Conservation (phyloP, 2,888 invertebrate species). For the Dusona sp. region DNA sequence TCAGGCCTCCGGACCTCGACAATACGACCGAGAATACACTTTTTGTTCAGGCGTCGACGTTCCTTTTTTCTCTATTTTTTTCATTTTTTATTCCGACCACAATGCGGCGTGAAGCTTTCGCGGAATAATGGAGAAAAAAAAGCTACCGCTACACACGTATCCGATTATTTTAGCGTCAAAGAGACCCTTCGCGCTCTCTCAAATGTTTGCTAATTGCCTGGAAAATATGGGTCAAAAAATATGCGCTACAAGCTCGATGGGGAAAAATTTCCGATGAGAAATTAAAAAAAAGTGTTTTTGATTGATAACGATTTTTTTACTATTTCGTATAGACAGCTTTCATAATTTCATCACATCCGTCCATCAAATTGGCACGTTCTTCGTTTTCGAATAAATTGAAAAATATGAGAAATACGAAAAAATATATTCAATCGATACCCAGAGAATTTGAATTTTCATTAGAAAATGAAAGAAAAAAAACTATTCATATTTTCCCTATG, state of each 20-base stretch:
- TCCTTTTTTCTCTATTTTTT: slow-evolving; percentile 22
- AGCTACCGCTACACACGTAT: slow-evolving; percentile 3
- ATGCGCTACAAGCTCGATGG: background rate
- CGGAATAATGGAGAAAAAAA: background rate
- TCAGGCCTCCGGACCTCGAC: slow-evolving; percentile 49
- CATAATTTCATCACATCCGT: too few species aligned
- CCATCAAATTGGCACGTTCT: too few species aligned
- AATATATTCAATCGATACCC: background rate
- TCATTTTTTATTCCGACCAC: slow-evolving; percentile 11
- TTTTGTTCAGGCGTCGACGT: slow-evolving; percentile 46
- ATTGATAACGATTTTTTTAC: background rate
- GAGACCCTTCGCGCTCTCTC: slow-evolving; percentile 11
- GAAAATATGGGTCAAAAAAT: slow-evolving; percentile 22
- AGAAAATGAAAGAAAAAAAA: background rate
- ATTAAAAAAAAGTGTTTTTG: background rate
- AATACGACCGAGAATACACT: slow-evolving; percentile 55
- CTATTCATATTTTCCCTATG: background rate
- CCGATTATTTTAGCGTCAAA: slow-evolving; percentile 37
- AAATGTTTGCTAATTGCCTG: slow-evolving; percentile 25
- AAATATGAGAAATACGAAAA: too few species aligned
- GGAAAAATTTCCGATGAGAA: background rate
- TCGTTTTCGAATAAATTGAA: too few species aligned
- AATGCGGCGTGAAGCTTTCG: slow-evolving; percentile 22
- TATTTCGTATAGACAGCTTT: too few species aligned
- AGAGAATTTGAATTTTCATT: background rate